Base-by-base conservation (phyloP, 2,797 vertebrate species). In the Philypnodon macrostomus region DNA sequence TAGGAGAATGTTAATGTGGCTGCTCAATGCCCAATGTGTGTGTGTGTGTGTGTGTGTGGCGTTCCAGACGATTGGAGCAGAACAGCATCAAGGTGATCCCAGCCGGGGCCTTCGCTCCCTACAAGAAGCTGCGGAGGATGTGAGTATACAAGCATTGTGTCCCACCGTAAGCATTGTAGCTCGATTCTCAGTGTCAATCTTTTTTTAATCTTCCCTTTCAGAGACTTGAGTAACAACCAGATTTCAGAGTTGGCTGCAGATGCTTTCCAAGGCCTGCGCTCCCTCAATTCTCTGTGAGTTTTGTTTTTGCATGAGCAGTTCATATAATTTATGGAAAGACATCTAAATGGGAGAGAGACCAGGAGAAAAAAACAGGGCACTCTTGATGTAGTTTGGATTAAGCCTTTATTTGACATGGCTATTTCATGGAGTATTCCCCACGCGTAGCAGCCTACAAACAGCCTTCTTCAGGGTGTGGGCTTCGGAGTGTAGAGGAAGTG, bases 141-240 rank as follows among this genome's bases (percentile, higher is more conserved):
- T 98, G 85, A 68, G 96, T 95, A 84, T 66, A 23, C 11, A 7
- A 16, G 23, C 33, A 47, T 47, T 59, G 27, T 77, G 33, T 53
- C 39, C 3, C 29, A 14, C 23, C 17, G 49, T 14, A 23, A 37
- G 34, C 58, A 53, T 31, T 21, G 7, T 34, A 18, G 13, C 63
- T 54, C 6, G 1, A 45, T 23, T 66, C 53, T 44, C 16, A 30
- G 32, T 62, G 32, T 46, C 10, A 37, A 29, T 19, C 14, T 19
- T 36, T 31, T 47, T 11, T 16, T 8, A n/a, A n/a, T 54, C 13
- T 46, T 30, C 12, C 56, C 53, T 33, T 56, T 42, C 72, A 87
- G 85, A 77, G 96, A 98, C 87, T 85, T 98, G 77, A 98, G 96
- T 72, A 98, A 98, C 89, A 98, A 98, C 81, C 95, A 98, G 84